Conservation (phyloP, 2,113 vertebrate genomes). For the Erpornis zantholeuca region DNA sequence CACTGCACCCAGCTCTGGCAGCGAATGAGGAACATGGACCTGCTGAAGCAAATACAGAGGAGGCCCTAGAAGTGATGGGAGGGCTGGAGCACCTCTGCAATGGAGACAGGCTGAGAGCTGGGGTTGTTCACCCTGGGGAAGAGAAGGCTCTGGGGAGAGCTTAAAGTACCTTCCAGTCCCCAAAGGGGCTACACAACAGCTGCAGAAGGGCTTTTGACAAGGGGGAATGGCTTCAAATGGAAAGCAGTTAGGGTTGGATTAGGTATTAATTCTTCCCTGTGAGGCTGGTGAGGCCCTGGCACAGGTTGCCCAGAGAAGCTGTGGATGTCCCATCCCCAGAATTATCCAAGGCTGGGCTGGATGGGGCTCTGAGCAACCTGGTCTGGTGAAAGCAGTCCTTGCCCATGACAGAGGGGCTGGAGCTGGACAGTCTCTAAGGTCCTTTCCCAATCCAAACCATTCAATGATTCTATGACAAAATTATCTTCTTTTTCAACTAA, state of each 20-base stretch:
- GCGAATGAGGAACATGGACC: fast-evolving
- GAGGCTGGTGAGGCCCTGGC: not conserved
- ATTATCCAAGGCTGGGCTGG: not conserved
- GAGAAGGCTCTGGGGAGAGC: not conserved
- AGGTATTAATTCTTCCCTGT: not conserved
- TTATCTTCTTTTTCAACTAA: not conserved
- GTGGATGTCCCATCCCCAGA: not conserved
- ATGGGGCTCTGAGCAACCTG: not conserved
- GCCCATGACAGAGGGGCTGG: not conserved
- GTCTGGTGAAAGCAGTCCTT: not conserved
- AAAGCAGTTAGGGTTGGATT: not conserved
- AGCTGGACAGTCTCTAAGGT: not conserved
- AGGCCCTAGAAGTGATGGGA: not conserved
- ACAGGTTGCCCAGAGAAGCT: not conserved
- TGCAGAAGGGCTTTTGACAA: not conserved
- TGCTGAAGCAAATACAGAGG: not conserved
- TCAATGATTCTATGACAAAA: not conserved
- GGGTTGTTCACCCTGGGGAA: not conserved
- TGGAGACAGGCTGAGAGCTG: not conserved
- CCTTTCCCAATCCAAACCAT: not conserved
- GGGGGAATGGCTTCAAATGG: not conserved
- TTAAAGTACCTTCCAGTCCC: not conserved
- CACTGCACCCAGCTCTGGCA: not conserved
- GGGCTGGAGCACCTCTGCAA: not conserved
- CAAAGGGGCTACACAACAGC: not conserved